Conservation (phyloP, 2,113 vertebrate species). For the Leucoraja erinaceus region DNA sequence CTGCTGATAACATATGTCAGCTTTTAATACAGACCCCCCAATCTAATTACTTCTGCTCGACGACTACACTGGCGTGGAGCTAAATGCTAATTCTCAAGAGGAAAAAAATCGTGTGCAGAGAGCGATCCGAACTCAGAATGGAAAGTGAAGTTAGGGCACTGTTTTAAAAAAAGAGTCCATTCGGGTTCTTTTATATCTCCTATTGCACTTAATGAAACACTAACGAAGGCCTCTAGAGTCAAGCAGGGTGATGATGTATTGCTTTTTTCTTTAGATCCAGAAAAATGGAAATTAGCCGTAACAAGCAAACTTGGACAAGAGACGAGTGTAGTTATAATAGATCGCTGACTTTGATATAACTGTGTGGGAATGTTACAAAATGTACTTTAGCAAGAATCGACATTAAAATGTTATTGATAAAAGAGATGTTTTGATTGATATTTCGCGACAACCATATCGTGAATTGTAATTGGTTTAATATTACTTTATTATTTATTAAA, state of each 20-base stretch:
- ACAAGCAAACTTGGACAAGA: neutral
- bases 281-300: neutral
- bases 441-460: neutral
- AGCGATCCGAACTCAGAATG: constrained; percentile 10
- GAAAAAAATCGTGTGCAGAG: neutral
- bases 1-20: constrained; percentile 73
- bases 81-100: constrained; percentile 31
- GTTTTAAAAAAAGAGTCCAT: neutral
- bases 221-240: neutral
- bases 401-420: constrained; percentile 5
- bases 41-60: constrained; percentile 33
- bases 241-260: constrained; percentile 15
- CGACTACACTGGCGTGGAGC: constrained; percentile 15
- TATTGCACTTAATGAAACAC: neutral
- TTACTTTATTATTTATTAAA: neutral
- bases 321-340: neutral
- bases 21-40: constrained; percentile 54
- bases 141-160: constrained; percentile 17
- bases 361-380: constrained; percentile 11
- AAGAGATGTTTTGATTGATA: neutral
- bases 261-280: neutral
- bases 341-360: neutral
- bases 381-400: neutral
- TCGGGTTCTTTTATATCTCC: neutral
- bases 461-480: neutral